Conservation (phyloP, 2,113 vertebrate species). For the Eurystomus gularis region DNA sequence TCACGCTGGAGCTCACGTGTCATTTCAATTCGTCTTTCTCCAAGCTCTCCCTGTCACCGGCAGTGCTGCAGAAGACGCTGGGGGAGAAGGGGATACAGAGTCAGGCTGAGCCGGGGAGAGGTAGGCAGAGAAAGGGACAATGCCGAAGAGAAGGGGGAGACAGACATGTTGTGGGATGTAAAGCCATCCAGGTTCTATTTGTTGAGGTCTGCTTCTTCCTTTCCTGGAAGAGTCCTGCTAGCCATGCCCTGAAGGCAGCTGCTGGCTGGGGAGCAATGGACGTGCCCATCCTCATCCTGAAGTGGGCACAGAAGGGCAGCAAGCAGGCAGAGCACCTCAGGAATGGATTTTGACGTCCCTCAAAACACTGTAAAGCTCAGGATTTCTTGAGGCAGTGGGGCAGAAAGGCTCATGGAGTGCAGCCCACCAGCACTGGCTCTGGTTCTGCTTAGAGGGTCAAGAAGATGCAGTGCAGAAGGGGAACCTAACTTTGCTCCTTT, state of each 20-base stretch:
- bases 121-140: neutral
- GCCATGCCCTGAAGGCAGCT: neutral
- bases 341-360: neutral
- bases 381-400: neutral
- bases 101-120: neutral
- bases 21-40: constrained; percentile 75
- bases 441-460: fast-evolving
- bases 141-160: neutral
- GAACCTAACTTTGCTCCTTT: neutral
- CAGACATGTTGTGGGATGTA: neutral
- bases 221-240: neutral
- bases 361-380: neutral
- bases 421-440: fast-evolving
- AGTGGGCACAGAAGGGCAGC: neutral
- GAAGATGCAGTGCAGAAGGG: fast-evolving
- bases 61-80: neutral
- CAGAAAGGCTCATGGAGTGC: neutral
- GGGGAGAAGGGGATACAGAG: neutral
- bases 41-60: constrained; percentile 47
- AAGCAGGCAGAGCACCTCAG: neutral
- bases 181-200: neutral
- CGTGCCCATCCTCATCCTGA: fast-evolving
- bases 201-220: neutral
- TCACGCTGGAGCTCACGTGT: constrained; percentile 59
- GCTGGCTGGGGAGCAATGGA: neutral